phyloP scores from a whole-genome alignment of 2,888 invertebrate genomes.

The Megalurothrips usitatus region DNA sequence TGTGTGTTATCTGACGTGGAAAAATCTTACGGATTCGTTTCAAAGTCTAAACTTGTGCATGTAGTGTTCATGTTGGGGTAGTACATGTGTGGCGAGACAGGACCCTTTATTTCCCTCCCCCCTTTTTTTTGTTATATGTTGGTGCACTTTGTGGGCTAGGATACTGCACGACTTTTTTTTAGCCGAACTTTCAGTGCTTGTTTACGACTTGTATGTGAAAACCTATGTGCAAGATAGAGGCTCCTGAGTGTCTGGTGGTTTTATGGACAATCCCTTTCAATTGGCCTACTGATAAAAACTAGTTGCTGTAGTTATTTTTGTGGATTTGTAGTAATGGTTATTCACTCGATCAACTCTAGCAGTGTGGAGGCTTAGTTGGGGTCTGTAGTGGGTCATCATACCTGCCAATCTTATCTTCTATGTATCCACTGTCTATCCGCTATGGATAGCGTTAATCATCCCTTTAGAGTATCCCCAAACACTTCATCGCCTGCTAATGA shows the following conservation, averaged over 20 bases:
- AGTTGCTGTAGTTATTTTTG: too few species aligned
- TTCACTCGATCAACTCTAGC: too few species aligned
- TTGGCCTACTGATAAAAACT: too few species aligned
- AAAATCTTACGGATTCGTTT: not conserved
- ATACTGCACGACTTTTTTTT: not conserved
- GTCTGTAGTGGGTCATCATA: too few species aligned
- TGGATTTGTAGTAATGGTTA: too few species aligned
- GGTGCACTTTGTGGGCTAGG: constrained; percentile 21
- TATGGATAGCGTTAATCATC: too few species aligned
- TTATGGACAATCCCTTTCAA: too few species aligned
- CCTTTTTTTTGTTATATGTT: not conserved
- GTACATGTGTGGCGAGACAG: constrained; percentile 17
- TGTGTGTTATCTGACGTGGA: constrained; percentile 9
- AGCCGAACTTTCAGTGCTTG: constrained; percentile 7
- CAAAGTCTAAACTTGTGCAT: constrained; percentile 6
- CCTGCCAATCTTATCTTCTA: too few species aligned
- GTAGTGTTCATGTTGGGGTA: constrained; percentile 22
- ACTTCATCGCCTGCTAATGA: too few species aligned
- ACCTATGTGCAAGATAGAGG: not conserved
- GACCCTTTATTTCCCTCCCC: not conserved
- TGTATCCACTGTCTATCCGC: too few species aligned
- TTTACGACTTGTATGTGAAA: not conserved
- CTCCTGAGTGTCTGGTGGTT: not conserved
- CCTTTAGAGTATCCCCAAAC: too few species aligned
- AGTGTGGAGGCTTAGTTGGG: too few species aligned